Evolutionary conservation across 2,888 invertebrate genomes (phyloP), one percentile per base, ranked within the genome.

Genomic region (Dendrolimus houi): DNA sequence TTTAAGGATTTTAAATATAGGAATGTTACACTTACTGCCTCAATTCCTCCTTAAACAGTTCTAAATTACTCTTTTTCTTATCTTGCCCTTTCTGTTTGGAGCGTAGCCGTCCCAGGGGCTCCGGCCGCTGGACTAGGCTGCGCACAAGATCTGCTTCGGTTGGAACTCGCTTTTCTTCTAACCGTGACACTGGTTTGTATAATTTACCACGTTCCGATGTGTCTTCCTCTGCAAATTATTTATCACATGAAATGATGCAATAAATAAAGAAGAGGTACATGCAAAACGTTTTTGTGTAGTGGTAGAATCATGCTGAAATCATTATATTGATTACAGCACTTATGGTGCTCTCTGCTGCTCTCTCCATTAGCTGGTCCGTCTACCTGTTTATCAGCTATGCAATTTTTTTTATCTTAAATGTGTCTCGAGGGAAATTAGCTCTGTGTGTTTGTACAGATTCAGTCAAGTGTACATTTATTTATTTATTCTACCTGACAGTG

Each of bases 1-100:
- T 29, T 29, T 29, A 29, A 29, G 6, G 6, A 29, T 29, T 29
- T 29, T 17, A 2, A 17, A 17, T 17, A 17, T 17, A 17, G 17
- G 17, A 17, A 17, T 29, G 0, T 6, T 29, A 47, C 6, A 78
- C 93, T 92, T 82, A 97, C 97, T 96, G 95, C 91, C 98, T 95
- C 54, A 99, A 84, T 86, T 99, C 99, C 81, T 99, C 99, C 83
- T 99, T 99, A 77, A 99, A 99, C 13, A 97, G 89, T 82, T 99
- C 99, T 63, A 99, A 90, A 84, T 99, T 99, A 76, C 98, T 98
- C 77, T 99, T 99, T 81, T 97, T 97, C 79, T 98, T 98, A 65
- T 96, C 96, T 47, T 81, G 69, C 1, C 74, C 75, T 55, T 75
- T 83, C 59, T 79, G 83, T 61, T 83, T 85, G 53, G 79, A 69